Base-by-base conservation (phyloP, 2,888 invertebrate species). In the Hylaea fasciaria region DNA sequence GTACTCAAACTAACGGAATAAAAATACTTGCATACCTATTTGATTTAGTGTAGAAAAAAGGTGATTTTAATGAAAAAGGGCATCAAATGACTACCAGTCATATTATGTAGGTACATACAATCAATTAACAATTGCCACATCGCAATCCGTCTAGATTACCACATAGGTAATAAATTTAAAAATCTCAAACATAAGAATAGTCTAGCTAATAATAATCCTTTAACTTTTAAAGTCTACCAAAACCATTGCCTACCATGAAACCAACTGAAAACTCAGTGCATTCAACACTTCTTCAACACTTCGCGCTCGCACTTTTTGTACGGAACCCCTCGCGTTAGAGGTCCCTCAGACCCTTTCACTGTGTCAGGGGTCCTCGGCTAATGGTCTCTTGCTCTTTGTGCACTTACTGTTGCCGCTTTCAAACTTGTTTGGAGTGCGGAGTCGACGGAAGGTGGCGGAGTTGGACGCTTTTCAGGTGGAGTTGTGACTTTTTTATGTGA, bases 301-400 rank as follows among this genome's bases (percentile, higher is more conserved):
- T 54, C 40, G 22, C 44, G 52, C 32, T 56, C 22, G 28, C 48
- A 47, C 47, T 53, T 51, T 56, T 56, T 43, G 47, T 44, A 16
- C 50, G 17, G 28, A n/a, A 48, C 22, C 54, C 51, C 47, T 51
- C 35, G 13, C 35, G 32, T 54, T 54, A 52, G 53, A 56, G 51
- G 54, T 52, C 54, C 39, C 44, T 55, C 43, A 55, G 22, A 28
- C 54, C 76, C 81, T 83, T 82, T 82, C 74, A 76, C 73, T 58
- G 77, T 77, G 81, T 80, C 78, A 81, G 77, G 80, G 69, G 76
- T 72, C 73, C 82, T 82, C 70, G 72, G 74, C 79, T 83, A 86
- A 84, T 85, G 85, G 83, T 74, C 77, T 71, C 80, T 75, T 70
- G 74, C 71, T 68, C 72, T 76, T 73, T 76, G 65, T 72, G 69